Evolutionary conservation across 2,113 vertebrate genomes (phyloP).

Genomic region (Calidris pugnax): DNA sequence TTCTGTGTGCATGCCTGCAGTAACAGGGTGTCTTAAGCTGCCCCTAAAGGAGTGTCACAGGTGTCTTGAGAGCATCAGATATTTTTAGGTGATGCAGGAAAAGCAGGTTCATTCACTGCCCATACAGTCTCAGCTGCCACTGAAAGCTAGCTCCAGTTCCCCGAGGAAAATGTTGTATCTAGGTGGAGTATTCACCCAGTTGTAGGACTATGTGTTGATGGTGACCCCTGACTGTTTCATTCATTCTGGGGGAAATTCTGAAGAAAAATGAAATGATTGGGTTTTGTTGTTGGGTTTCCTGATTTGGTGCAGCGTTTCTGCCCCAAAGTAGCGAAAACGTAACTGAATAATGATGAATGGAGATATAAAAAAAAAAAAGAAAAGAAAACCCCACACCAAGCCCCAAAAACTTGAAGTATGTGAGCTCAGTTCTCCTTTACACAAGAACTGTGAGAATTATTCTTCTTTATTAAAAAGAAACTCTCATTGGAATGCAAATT

Average conservation of each 20-base stretch:
- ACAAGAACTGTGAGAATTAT: slow-evolving; percentile 74
- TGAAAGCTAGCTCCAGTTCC: background rate
- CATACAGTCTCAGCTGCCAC: background rate
- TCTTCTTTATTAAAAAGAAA: slow-evolving; percentile 73
- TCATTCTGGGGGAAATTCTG: background rate
- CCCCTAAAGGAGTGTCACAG: background rate
- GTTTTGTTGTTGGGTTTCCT: background rate
- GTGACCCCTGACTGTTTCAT: background rate
- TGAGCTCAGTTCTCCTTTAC: slow-evolving; percentile 53
- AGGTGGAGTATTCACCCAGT: background rate
- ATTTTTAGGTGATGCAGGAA: background rate
- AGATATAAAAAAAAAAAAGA: background rate
- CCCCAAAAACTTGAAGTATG: background rate
- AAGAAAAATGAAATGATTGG: background rate
- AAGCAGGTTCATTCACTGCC: background rate
- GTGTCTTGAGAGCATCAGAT: background rate
- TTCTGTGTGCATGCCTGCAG: background rate
- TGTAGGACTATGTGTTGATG: background rate
- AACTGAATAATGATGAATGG: background rate
- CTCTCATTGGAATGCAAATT: slow-evolving; percentile 84
- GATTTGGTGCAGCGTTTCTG: background rate
- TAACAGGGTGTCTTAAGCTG: background rate
- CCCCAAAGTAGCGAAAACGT: background rate
- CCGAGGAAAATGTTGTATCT: background rate
- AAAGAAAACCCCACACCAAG: background rate